Conservation (phyloP, 64 coral and sea anemone species). For the Stylophora pistillata region DNA sequence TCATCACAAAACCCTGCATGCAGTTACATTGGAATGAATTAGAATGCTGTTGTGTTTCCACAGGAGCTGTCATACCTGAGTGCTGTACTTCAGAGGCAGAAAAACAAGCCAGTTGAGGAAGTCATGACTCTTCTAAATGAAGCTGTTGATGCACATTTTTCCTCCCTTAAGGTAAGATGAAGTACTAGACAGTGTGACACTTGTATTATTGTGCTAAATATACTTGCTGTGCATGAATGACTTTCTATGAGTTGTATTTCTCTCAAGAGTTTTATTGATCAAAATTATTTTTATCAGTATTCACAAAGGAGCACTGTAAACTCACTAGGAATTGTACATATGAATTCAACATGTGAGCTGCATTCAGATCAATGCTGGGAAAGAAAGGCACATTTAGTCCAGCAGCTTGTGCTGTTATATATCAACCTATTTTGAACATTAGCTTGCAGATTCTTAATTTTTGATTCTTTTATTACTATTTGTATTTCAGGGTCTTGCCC, state of each 20-base stretch:
- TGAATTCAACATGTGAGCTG: too few species aligned
- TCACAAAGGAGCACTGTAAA: too few species aligned
- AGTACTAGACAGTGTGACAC: background rate
- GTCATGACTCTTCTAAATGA: slow-evolving; percentile 85
- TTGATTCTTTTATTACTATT: slow-evolving; percentile 15
- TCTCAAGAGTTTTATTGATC: too few species aligned
- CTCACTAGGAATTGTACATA: too few species aligned
- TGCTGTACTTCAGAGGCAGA: slow-evolving; percentile 86
- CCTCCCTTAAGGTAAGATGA: slow-evolving; percentile 69
- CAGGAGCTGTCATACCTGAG: slow-evolving; percentile 95
- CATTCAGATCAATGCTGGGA: too few species aligned
- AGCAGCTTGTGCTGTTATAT: too few species aligned
- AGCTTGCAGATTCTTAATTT: background rate
- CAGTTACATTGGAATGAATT: too few species aligned
- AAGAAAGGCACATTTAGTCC: too few species aligned
- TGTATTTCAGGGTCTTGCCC: slow-evolving; percentile 80
- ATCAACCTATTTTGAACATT: too few species aligned
- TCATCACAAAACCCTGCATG: too few species aligned
- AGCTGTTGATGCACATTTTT: slow-evolving; percentile 91
- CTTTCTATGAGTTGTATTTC: background rate
- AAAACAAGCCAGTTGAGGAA: slow-evolving; percentile 83
- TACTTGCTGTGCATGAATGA: background rate
- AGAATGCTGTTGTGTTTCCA: background rate
- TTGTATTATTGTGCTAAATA: background rate
- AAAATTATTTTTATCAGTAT: too few species aligned